Percentiles rank a stretch among this genome's conserved stretches.
These are phyloP conservation scores for Myotis pilosus DNA, from an alignment of 2,797 vertebrate species.

Conservation along the genomic window DNA sequence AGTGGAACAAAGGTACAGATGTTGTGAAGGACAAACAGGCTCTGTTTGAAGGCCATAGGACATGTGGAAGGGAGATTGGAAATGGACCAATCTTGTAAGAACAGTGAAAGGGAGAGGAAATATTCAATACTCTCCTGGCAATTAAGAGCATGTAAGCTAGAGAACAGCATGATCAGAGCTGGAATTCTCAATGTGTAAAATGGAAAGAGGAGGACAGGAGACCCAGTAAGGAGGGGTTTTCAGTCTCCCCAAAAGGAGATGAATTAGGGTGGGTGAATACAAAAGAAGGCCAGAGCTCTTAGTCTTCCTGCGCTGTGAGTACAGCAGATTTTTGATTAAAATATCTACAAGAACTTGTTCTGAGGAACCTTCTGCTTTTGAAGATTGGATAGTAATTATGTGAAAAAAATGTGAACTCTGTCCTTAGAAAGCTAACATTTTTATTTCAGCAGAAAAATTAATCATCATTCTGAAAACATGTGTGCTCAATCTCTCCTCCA, in stretches of 20 bases:
- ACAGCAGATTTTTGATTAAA: neutral
- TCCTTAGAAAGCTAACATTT: constrained; percentile 62
- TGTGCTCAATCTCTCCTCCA: constrained; percentile 35
- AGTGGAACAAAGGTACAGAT: neutral
- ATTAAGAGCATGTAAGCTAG: neutral
- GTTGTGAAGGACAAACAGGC: neutral
- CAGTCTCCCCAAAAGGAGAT: neutral
- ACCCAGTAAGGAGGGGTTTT: neutral
- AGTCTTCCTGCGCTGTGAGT: neutral
- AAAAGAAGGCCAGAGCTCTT: neutral
- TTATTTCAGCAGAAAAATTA: constrained; percentile 71
- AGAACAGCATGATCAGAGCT: neutral
- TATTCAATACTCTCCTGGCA: neutral
- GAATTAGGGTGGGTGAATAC: neutral
- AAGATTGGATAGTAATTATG: constrained; percentile 63
- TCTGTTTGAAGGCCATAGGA: neutral
- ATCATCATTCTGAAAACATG: constrained; percentile 43
- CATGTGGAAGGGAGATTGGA: neutral
- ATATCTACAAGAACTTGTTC: constrained; percentile 34
- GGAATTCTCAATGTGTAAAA: neutral
- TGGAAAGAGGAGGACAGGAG: neutral
- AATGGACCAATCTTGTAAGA: neutral
- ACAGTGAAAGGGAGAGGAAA: neutral
- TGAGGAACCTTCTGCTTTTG: constrained; percentile 61
- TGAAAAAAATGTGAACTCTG: constrained; percentile 60